Evolutionary conservation across 2,888 invertebrate species (phyloP), one percentile per base, ranked within the genome.

Genomic region (Drosophila cognata): DNA sequence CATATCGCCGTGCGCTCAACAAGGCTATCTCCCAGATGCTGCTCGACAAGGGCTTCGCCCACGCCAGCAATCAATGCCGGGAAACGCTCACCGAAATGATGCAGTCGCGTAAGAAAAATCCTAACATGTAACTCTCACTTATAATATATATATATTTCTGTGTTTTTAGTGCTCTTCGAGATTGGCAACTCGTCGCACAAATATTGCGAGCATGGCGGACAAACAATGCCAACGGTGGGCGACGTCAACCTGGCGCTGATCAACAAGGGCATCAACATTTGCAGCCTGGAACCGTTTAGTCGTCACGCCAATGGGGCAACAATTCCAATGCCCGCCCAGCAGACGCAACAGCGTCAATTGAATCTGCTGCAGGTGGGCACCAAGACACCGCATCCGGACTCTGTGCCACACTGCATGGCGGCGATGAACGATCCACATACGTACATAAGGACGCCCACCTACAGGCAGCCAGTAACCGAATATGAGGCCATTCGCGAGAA

Each of bases 401-500:
- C 99, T 92, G 97, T 99, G 92, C 98, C 98, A 8, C 96, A 96
- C 84, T 96, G 98, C 93, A 94, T 99, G 68, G 99, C 99, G 25
- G 94, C 96, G 0, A 96, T 99, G 92, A 99, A 99, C 3, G 99
- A 99, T 94, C 98, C 99, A 5, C 99, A 99, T 94, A 98, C 99
- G 3, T 99, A 99, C 91, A 98, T 99, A 75, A 95, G 98, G 77
- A 99, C 99, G 75, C 97, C 98, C 58, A 98, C 98, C 0, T 97
- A 98, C 91, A 98, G 98, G 92, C 98, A 98, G 94, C 98, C 98
- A 41, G 97, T 98, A 4, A 98, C 98, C 5, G 99, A 99, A 92
- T 99, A 99, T 93, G 98, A 99, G 94, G 97, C 98, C 0, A 98
- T 99, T 59, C 94, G 99, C 85, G 99, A 99, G 93, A 98, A 98